phyloP scores from a whole-genome alignment of 2,113 vertebrate genomes.

The Misgurnus mizolepis region DNA sequence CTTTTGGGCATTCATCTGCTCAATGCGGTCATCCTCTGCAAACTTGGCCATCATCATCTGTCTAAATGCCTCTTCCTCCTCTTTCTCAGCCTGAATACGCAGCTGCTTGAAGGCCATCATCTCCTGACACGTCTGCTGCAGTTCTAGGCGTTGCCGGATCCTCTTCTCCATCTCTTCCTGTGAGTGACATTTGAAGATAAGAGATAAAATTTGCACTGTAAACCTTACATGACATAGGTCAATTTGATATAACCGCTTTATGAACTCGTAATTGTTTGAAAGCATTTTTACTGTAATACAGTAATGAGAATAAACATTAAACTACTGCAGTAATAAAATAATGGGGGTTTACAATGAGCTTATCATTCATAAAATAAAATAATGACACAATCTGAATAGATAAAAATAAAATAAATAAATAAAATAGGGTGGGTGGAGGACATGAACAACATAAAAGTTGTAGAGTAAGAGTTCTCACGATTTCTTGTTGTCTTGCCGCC shows the following conservation, averaged over 20 bases:
- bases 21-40: slow-evolving; percentile 88
- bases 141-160: slow-evolving; percentile 79
- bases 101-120: slow-evolving; percentile 83
- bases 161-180: slow-evolving; percentile 85
- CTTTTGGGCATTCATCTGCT: slow-evolving; percentile 89
- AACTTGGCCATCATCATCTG: slow-evolving; percentile 83
- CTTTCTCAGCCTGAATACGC: slow-evolving; percentile 70
- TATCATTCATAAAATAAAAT: too few species aligned
- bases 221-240: background rate
- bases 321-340: too few species aligned
- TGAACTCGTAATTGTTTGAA: background rate
- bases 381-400: too few species aligned
- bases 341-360: too few species aligned
- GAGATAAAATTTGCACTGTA: too few species aligned
- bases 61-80: slow-evolving; percentile 83
- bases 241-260: background rate
- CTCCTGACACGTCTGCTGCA: slow-evolving; percentile 79
- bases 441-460: background rate
- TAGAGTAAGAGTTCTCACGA: slow-evolving; percentile 71
- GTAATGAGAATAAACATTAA: background rate
- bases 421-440: background rate
- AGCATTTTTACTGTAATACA: background rate
- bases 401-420: too few species aligned
- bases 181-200: background rate
- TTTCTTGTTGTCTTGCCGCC: slow-evolving; percentile 70